phyloP scores from a whole-genome alignment of 2,888 invertebrate species.

The Zootermopsis nevadensis region DNA sequence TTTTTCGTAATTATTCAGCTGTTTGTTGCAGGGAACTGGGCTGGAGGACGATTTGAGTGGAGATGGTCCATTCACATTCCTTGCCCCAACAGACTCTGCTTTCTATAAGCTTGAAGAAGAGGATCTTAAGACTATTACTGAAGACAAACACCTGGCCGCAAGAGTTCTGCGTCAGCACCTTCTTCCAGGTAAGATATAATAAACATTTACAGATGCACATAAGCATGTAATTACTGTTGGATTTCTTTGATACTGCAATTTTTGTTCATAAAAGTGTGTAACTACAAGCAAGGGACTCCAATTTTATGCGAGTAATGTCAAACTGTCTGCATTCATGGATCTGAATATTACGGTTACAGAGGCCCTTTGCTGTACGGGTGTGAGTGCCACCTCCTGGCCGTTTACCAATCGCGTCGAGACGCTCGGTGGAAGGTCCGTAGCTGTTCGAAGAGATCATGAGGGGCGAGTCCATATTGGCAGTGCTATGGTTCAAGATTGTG shows the following conservation, averaged over 20 bases:
- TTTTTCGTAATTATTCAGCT: not conserved
- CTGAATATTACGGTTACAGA: conserved; percentile 53
- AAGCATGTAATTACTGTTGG: no score
- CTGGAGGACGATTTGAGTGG: conserved; percentile 64
- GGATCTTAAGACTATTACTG: conserved; percentile 63
- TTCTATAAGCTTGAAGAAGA: conserved; percentile 66
- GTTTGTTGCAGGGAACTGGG: conserved; percentile 62
- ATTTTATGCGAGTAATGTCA: no score
- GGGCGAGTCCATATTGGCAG: conserved; percentile 59
- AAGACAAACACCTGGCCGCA: conserved; percentile 65
- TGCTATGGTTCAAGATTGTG: conserved; percentile 60
- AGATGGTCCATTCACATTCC: conserved; percentile 67
- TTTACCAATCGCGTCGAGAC: conserved; percentile 60
- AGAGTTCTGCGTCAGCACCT: conserved; percentile 67
- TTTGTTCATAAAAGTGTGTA: no score
- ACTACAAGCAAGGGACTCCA: no score
- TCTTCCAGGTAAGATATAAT: conserved; percentile 65
- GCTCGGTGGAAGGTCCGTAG: conserved; percentile 59
- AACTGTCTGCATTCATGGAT: no score
- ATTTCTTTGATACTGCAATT: no score
- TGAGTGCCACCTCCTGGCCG: conserved; percentile 60
- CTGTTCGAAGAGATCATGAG: conserved; percentile 58
- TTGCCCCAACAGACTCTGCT: conserved; percentile 70
- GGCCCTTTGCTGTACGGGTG: conserved; percentile 62
- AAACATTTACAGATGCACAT: no score